Base-by-base conservation (phyloP, 2,113 vertebrate genomes). In the Naja naja region DNA sequence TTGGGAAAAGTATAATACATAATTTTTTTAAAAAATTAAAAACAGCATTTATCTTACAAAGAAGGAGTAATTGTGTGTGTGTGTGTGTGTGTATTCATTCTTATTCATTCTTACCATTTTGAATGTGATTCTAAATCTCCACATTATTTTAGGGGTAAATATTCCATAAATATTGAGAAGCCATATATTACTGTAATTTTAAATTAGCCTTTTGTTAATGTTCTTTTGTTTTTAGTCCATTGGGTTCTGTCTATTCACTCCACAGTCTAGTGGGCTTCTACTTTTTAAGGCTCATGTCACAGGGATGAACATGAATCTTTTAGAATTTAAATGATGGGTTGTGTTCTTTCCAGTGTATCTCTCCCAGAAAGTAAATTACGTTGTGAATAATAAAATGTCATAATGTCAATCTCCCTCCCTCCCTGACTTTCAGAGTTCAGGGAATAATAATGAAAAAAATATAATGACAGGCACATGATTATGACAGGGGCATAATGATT, bases 361-460 rank as follows among this genome's bases (percentile, higher is more conserved):
- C 18, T 93, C 86, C 81, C 89, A 93, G 81, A 60, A 93, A 93
- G 89, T 86, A 93, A 93, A 93, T 93, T 93, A 89, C 53, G n/a
- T 55, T 87, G 81, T 93, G 89, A 93, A 93, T 90, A 93, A 90
- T 93, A 93, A 93, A 93, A 93, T 93, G 91, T 92, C 91, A 92
- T 55, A 53, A 89, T 92, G 92, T 93, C 92, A 93, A 90, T 93
- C 89, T 85, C 53, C 86, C 87, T 90, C 64, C 18, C 18, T 69
- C 34, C 34, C 92, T 64, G 89, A 93, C 90, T 87, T 90, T 64
- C 30, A 11, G 89, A 93, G 92, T 94, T 92, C 39, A 92, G 3
- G 60, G 25, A 88, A n/a, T 95, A 95, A 1, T 23, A 93, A 91
- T 91, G 90, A 92, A 54, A 92, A 94, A 25, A 27, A 58, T 5